Evolutionary conservation across 2,113 vertebrate species (phyloP), one percentile per base, ranked within the genome.

Genomic region (Rhinolophus ferrumequinum): DNA sequence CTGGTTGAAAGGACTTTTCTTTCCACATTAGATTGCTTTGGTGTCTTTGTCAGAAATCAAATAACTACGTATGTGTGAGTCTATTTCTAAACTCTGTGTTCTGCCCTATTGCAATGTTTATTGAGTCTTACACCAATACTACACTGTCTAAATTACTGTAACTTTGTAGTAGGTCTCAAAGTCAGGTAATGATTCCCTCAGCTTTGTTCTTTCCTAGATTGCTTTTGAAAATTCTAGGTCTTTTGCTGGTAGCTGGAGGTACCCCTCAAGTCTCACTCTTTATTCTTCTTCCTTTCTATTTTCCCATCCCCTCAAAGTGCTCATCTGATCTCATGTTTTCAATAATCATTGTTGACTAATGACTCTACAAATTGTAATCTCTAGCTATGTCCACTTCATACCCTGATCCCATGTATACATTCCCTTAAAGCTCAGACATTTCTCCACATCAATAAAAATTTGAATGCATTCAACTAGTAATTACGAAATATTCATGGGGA

Each of bases 31-130:
- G 6, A 16, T 83, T 83, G 38, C 33, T 87, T 86, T 73, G 44
- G 4, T 38, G 24, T 87, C 38, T 60, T n/a, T 84, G 60, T 90
- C 60, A 90, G 70, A 90, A 90, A 52, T 90, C 41, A 90, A 84
- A 85, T 33, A 38, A 60, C 52, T 33, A 60, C 6, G 5, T 60
- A n/a, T 47, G 38, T 77, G 60, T 84, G 60, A 69, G 24, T 69
- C 50, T 84, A 50, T 94, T 62, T 90, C 80, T 84, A 84, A 52
- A 38, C 7, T 77, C 52, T 54, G 28, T 28, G 30, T 38, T 84
- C 13, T 18, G 33, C 76, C 52, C 22, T 84, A 15, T 8, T 84
- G 38, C 38, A 38, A 22, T 60, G 56, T 76, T 84, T 90, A 35
- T 67, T 76, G 56, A 84, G 58, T 69, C 33, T 60, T 70, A 84